Percentiles rank a stretch among this genome's conserved stretches.
These are phyloP conservation scores for Diabrotica balteata DNA, from an alignment of 2,888 invertebrate species.

Conservation along the genomic window DNA sequence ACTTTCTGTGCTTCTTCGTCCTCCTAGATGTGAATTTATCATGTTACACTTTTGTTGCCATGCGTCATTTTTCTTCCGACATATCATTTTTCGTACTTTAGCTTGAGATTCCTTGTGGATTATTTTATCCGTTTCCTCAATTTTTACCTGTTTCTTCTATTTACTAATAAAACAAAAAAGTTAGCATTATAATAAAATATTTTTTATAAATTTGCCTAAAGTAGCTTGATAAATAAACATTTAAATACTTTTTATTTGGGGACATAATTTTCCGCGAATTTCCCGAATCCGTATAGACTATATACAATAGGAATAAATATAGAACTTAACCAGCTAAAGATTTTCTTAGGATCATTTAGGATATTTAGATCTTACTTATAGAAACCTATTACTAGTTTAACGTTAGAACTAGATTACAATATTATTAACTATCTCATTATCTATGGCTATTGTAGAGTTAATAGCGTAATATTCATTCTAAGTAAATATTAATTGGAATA, in stretches of 20 bases:
- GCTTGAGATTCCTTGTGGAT: too few species aligned
- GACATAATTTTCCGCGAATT: neutral
- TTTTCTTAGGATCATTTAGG: slow-evolving; percentile 11
- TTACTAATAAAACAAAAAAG: too few species aligned
- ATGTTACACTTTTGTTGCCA: too few species aligned
- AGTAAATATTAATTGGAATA: slow-evolving; percentile 18
- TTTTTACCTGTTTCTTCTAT: too few species aligned
- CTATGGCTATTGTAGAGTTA: slow-evolving; percentile 13
- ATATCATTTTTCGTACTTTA: too few species aligned
- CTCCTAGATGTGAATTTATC: too few species aligned
- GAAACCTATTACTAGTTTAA: slow-evolving; percentile 9
- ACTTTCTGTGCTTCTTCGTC: too few species aligned
- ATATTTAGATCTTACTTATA: slow-evolving; percentile 13
- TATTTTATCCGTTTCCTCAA: too few species aligned
- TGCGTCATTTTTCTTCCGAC: too few species aligned
- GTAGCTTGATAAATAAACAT: neutral
- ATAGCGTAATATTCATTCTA: slow-evolving; percentile 24
- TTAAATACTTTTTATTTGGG: slow-evolving; percentile 1
- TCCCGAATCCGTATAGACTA: neutral
- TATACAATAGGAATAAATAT: slow-evolving; percentile 9
- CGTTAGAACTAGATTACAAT: slow-evolving; percentile 13
- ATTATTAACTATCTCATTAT: neutral
- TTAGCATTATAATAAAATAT: neutral
- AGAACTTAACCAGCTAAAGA: slow-evolving; percentile 3
- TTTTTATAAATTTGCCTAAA: neutral